Evolutionary conservation across 1,140 invertebrate genomes (phyloP).

Genomic region (Oncopeltus fasciatus): DNA sequence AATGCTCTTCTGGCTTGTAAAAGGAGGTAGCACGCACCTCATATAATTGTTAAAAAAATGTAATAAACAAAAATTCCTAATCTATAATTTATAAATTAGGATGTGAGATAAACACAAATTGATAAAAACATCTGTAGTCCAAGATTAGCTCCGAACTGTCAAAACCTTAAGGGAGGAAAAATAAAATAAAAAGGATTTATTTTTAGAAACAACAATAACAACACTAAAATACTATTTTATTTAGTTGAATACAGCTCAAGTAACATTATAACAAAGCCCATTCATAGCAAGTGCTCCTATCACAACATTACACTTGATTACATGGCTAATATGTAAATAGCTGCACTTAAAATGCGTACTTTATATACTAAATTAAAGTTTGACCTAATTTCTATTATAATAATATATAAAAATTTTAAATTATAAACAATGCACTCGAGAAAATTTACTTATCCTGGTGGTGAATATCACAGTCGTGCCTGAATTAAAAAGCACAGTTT

Average conservation of each 20-base stretch:
- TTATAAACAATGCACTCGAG: conserved; percentile 4
- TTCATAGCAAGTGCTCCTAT: not conserved
- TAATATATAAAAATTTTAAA: not conserved
- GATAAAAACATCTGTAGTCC: no score
- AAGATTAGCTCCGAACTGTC: no score
- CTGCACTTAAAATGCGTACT: not conserved
- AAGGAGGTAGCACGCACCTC: no score
- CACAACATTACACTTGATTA: not conserved
- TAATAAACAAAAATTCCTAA: no score
- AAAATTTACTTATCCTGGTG: not conserved
- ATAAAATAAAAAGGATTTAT: no score
- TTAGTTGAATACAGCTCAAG: not conserved
- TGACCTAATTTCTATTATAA: not conserved
- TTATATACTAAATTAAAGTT: not conserved
- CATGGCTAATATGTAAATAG: not conserved
- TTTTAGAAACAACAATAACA: not conserved
- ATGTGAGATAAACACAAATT: no score
- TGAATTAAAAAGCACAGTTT: not conserved
- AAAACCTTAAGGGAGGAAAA: no score
- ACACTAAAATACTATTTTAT: conserved; percentile 7
- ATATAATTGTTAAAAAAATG: no score
- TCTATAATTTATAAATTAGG: no score
- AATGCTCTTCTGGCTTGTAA: no score
- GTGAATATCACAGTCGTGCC: conserved; percentile 1
- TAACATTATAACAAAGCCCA: conserved; percentile 3